Conservation (phyloP, 2,113 vertebrate species). For the Gulo gulo region DNA sequence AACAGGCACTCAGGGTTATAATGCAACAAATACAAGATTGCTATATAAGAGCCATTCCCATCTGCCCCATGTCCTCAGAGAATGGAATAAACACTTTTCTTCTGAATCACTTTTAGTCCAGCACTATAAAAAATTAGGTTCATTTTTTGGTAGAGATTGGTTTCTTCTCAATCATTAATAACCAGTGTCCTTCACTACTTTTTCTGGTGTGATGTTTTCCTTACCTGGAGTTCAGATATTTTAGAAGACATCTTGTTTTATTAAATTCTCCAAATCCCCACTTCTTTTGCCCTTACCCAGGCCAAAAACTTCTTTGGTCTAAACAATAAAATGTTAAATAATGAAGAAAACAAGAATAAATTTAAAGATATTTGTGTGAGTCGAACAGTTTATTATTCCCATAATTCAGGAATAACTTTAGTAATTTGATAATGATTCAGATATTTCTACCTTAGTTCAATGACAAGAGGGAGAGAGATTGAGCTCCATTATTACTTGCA, state of each 20-base stretch:
- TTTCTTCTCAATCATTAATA: not conserved
- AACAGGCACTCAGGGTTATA: no score
- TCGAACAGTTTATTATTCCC: no score
- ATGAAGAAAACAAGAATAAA: no score
- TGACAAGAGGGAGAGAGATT: no score
- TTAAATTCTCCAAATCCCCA: not conserved
- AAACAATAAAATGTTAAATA: no score
- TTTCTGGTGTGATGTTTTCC: not conserved
- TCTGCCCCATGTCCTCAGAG: not conserved
- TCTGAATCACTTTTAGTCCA: not conserved
- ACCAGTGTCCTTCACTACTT: not conserved
- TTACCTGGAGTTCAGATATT: not conserved
- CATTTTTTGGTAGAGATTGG: not conserved
- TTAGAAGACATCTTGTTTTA: not conserved
- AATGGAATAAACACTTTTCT: not conserved
- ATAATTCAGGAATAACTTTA: no score
- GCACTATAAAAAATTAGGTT: not conserved
- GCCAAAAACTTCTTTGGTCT: not conserved
- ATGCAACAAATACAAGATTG: not conserved
- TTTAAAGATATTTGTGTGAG: no score
- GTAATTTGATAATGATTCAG: no score
- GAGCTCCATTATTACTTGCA: no score
- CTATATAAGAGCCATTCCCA: not conserved
- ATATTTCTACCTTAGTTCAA: no score
- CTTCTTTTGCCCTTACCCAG: not conserved